Base-by-base conservation (phyloP, 2,113 vertebrate genomes). In the Phalacrocorax pelagicus region DNA sequence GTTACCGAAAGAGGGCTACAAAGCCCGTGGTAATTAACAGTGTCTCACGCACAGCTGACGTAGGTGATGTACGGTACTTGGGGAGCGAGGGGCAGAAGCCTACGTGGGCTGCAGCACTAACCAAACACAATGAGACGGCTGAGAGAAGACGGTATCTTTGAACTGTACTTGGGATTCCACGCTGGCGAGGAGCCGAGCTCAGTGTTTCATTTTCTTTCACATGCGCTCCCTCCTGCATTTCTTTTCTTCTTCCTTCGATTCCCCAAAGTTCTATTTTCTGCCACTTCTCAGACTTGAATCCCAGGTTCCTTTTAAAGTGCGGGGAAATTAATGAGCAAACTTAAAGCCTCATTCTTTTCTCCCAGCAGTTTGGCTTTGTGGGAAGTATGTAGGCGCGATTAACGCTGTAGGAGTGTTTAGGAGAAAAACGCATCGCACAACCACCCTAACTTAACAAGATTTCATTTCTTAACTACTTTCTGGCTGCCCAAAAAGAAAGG, bases 251-350 rank as follows among this genome's bases (percentile, higher is more conserved):
- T 21, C 57, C 73, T 85, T 44, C 61, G 34, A 57, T 40, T 62
- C 59, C 49, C 80, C 21, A 5, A 92, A 80, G 75, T 49, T 95
- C 74, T 57, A 57, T 88, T 85, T 92, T 88, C 70, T 42, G 51
- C 62, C 2, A 13, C 52, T 62, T 70, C 80, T 81, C 79, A 22
- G 74, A 52, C 63, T 40, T 11, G 24, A 52, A 70, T 79, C 72
- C 18, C 74, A 40, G 47, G 81, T 58, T 91, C 65, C 63, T 77
- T 78, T 70, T 52, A 63, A 89, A 80, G 73, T 6, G 49, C 1
- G 14, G 58, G 77, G 84, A 86, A 94, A 74, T 81, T 87, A 96
- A 87, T 81, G 78, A 93, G 93, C 78, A 90, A 82, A 73, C 78
- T 58, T 26, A 57, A 70, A 95, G 47, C 69, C 75, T 84, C 51